Conservation (phyloP, 2,888 invertebrate species). For the Cartodere bifasciata region DNA sequence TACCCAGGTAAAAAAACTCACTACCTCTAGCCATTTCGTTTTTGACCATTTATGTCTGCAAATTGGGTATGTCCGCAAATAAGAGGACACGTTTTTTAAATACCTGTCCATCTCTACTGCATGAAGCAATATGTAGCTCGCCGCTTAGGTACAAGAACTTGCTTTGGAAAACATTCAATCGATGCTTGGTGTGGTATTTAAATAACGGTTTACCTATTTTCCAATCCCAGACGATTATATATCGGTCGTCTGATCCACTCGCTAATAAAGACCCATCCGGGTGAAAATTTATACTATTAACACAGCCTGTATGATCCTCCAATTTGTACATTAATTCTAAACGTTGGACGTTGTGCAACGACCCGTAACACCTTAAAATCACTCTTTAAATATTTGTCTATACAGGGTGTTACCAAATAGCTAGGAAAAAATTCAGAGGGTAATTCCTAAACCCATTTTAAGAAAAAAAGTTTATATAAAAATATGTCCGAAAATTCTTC, state of each 20-base stretch:
- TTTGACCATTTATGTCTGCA: too few relatives aligned
- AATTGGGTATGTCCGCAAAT: too few relatives aligned
- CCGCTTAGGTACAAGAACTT: conserved; percentile 74
- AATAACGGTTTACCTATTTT: conserved; percentile 51
- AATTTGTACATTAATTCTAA: conserved; percentile 66
- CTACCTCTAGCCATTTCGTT: too few relatives aligned
- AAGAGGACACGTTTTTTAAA: too few relatives aligned
- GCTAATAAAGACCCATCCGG: conserved; percentile 62
- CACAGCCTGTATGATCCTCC: conserved; percentile 76
- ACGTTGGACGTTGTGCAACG: conserved; percentile 69
- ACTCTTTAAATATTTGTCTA: conserved; percentile 45
- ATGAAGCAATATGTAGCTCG: conserved; percentile 75
- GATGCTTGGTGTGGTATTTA: conserved; percentile 68
- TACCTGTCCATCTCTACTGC: conserved; percentile 83
- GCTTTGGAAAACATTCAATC: conserved; percentile 78
- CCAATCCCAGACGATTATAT: conserved; percentile 88
- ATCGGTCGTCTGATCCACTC: conserved; percentile 84
- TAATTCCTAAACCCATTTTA: too few relatives aligned
- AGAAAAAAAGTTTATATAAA: too few relatives aligned
- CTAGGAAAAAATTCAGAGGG: too few relatives aligned
- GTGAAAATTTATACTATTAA: conserved; percentile 87
- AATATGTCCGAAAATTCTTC: too few relatives aligned
- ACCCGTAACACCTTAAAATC: conserved; percentile 63
- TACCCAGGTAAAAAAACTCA: too few relatives aligned
- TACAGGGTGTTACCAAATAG: too few relatives aligned